phyloP scores from a whole-genome alignment of 2,797 vertebrate species.

The Sebastes oblongus region DNA sequence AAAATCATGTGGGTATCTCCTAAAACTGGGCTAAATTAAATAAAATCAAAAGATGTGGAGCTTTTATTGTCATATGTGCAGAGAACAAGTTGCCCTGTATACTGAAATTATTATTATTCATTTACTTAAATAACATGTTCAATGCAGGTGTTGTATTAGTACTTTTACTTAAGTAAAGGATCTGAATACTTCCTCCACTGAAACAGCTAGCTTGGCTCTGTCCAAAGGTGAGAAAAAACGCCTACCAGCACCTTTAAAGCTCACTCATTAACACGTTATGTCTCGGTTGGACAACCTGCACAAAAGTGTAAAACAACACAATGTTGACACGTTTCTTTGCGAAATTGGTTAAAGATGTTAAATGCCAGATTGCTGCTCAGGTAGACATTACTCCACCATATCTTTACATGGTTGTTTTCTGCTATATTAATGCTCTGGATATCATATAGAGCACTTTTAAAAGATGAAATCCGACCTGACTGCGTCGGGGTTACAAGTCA shows the following conservation, averaged over 20 bases:
- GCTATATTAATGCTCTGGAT: too few species aligned
- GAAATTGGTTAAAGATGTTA: background rate
- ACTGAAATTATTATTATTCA: background rate
- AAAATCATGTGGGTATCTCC: background rate
- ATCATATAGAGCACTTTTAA: too few species aligned
- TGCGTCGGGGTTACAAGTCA: background rate
- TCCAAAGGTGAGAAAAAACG: background rate
- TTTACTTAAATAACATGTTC: too few species aligned
- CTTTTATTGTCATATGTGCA: background rate
- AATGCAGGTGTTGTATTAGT: too few species aligned
- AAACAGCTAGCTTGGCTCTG: background rate
- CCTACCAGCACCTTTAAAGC: background rate
- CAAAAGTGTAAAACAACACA: background rate
- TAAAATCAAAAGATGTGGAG: background rate
- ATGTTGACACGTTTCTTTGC: background rate
- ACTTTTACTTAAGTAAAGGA: too few species aligned
- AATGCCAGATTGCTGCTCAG: too few species aligned
- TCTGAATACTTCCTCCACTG: too few species aligned
- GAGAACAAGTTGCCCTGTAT: background rate
- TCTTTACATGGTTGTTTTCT: too few species aligned
- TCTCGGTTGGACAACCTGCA: background rate
- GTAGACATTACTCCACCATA: too few species aligned
- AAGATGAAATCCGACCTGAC: background rate
- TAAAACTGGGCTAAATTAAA: background rate
- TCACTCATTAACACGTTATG: background rate